These are phyloP conservation scores for Lithophane leautieri DNA, from an alignment of 2,888 invertebrate species.

Conservation along the genomic window DNA sequence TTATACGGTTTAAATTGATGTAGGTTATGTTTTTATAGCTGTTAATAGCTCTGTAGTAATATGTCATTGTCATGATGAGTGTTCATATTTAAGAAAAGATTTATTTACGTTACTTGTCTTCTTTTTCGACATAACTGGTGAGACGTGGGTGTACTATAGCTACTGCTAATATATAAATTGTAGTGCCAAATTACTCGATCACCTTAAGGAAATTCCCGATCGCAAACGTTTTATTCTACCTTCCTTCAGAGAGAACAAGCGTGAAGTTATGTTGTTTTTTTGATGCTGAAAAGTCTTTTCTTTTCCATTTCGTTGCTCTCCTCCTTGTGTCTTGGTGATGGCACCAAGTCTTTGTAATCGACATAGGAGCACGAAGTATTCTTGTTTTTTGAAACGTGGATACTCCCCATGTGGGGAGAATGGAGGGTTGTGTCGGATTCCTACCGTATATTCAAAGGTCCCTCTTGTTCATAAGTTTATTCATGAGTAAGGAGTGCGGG, in stretches of 20 bases:
- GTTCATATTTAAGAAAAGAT: neutral
- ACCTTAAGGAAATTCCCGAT: too few relatives aligned
- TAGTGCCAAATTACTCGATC: too few relatives aligned
- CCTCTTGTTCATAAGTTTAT: too few relatives aligned
- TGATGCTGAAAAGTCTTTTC: neutral
- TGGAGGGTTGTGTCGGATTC: neutral
- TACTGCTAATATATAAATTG: too few relatives aligned
- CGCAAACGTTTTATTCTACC: too few relatives aligned
- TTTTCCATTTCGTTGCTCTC: neutral
- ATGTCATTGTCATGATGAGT: slow-evolving; percentile 22
- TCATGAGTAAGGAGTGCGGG: too few relatives aligned
- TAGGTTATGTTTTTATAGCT: slow-evolving; percentile 49
- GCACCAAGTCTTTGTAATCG: neutral
- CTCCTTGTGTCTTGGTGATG: neutral
- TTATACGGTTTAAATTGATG: slow-evolving; percentile 61
- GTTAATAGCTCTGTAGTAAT: slow-evolving; percentile 27
- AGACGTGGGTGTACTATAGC: neutral
- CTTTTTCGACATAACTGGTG: too few relatives aligned
- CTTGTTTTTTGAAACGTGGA: neutral
- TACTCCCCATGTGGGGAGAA: too few relatives aligned
- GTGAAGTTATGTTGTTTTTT: neutral
- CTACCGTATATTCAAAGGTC: too few relatives aligned
- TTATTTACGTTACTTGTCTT: neutral
- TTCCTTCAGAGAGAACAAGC: too few relatives aligned
- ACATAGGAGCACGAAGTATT: neutral